These are phyloP conservation scores for Cryptus viduatorius DNA, from an alignment of 2,888 invertebrate species.

Conservation along the genomic window DNA sequence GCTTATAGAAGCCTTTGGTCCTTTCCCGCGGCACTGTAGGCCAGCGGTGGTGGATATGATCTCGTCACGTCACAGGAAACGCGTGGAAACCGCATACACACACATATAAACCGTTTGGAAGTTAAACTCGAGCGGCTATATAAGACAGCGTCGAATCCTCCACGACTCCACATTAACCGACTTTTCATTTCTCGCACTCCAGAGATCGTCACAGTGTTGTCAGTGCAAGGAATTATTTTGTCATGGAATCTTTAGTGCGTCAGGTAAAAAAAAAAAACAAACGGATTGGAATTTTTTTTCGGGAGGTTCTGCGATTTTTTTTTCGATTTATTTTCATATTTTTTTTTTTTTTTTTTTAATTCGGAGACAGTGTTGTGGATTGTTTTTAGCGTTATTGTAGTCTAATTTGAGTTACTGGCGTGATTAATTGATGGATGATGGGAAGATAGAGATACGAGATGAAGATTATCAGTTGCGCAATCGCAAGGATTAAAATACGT, in stretches of 20 bases:
- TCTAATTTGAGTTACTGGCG: background rate
- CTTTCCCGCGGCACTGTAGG: conserved; percentile 15
- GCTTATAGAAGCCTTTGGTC: conserved; percentile 18
- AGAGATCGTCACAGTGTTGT: conserved; percentile 25
- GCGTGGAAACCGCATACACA: conserved; percentile 61
- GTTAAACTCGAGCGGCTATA: conserved; percentile 67
- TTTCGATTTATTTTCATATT: conserved; percentile 27
- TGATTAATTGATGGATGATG: conserved; percentile 50
- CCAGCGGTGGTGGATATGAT: conserved; percentile 53
- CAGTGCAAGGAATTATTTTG: conserved; percentile 25
- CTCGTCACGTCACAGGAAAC: conserved; percentile 68
- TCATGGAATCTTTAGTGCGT: conserved; percentile 64
- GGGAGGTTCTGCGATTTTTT: conserved; percentile 3
- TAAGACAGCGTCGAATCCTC: conserved; percentile 60
- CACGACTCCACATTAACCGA: conserved; percentile 60
- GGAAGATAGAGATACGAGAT: background rate
- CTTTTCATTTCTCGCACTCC: conserved; percentile 51
- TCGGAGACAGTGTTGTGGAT: background rate
- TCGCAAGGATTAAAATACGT: background rate
- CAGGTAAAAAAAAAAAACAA: conserved; percentile 58
- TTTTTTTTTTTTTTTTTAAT: conserved; percentile 2
- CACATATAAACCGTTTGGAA: conserved; percentile 12
- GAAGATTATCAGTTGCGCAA: conserved; percentile 49
- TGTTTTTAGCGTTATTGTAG: background rate
- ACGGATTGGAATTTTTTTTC: background rate